Percentiles rank a stretch among this genome's conserved stretches.
Evolutionary conservation across 2,797 vertebrate species (phyloP).

Genomic region (Varecia variegata): DNA sequence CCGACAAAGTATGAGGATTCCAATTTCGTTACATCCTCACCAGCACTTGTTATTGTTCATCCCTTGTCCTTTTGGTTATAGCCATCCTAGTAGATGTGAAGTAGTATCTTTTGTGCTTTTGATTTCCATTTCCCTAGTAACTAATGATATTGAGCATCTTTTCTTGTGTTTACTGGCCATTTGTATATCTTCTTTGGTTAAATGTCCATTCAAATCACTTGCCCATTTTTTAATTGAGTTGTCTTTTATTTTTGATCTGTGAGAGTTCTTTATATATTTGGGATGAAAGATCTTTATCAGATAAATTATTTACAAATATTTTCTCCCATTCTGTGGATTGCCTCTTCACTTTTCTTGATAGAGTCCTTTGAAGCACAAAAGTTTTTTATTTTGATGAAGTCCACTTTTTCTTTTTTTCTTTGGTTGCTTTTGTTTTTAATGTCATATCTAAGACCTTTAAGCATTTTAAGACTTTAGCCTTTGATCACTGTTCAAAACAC

Average conservation of each 20-base stretch:
- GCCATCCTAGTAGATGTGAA: background rate
- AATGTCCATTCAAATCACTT: background rate
- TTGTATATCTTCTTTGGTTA: background rate
- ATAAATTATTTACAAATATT: background rate
- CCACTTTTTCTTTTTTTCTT: background rate
- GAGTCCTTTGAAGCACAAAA: background rate
- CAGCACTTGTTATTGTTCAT: background rate
- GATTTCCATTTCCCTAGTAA: background rate
- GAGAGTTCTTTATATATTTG: background rate
- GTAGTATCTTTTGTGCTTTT: background rate
- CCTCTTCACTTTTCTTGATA: background rate
- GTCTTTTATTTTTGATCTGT: background rate
- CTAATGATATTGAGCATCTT: background rate
- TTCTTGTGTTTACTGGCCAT: background rate
- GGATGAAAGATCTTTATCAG: background rate
- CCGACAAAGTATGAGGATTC: background rate
- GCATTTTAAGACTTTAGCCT: conserved; percentile 7
- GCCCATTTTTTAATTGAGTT: background rate
- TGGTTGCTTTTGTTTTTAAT: background rate
- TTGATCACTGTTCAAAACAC: conserved; percentile 3
- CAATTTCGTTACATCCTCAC: background rate
- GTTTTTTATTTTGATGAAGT: background rate
- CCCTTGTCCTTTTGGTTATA: background rate
- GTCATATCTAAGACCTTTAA: background rate
- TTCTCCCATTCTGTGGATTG: background rate